phyloP scores from a whole-genome alignment of 1,140 invertebrate species.

The Elymnias hypermnestra region DNA sequence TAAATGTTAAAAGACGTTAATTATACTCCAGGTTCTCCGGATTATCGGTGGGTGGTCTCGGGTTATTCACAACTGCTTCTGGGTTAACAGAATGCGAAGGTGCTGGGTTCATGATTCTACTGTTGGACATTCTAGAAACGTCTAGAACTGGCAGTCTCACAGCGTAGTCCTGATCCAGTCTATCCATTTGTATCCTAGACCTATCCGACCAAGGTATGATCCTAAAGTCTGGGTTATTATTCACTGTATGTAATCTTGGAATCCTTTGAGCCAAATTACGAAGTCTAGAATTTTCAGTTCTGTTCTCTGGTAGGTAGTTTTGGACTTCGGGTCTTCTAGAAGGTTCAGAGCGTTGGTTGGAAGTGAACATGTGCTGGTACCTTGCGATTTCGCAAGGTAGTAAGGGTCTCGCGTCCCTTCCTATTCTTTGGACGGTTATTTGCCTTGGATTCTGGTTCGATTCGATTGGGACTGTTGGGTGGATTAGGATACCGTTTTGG shows the following conservation, averaged over 20 bases:
- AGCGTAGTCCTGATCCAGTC: slow-evolving; percentile 47
- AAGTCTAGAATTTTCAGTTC: slow-evolving; percentile 39
- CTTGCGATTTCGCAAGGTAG: slow-evolving; percentile 56
- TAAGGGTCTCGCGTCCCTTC: slow-evolving; percentile 60
- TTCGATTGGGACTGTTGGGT: slow-evolving; percentile 30
- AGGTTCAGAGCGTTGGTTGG: slow-evolving; percentile 25
- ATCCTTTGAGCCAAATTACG: slow-evolving; percentile 47
- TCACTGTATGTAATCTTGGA: slow-evolving; percentile 40
- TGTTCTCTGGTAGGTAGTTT: slow-evolving; percentile 39
- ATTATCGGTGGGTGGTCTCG: slow-evolving; percentile 33
- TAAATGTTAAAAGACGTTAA: too few species aligned
- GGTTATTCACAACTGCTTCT: slow-evolving; percentile 40
- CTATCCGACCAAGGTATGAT: slow-evolving; percentile 50
- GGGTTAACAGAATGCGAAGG: slow-evolving; percentile 36
- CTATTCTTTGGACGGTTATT: slow-evolving; percentile 67
- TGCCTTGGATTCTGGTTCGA: slow-evolving; percentile 43
- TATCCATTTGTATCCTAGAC: slow-evolving; percentile 27
- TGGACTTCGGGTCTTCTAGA: slow-evolving; percentile 28
- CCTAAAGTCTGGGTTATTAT: slow-evolving; percentile 37
- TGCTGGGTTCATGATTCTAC: slow-evolving; percentile 42
- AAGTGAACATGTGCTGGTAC: slow-evolving; percentile 62
- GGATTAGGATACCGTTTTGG: slow-evolving; percentile 42
- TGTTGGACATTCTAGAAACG: slow-evolving; percentile 34
- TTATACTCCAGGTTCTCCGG: slow-evolving; percentile 20
- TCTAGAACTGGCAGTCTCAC: slow-evolving; percentile 48